Conservation (phyloP, 2,113 vertebrate species). For the Potamarius usumacintae region DNA sequence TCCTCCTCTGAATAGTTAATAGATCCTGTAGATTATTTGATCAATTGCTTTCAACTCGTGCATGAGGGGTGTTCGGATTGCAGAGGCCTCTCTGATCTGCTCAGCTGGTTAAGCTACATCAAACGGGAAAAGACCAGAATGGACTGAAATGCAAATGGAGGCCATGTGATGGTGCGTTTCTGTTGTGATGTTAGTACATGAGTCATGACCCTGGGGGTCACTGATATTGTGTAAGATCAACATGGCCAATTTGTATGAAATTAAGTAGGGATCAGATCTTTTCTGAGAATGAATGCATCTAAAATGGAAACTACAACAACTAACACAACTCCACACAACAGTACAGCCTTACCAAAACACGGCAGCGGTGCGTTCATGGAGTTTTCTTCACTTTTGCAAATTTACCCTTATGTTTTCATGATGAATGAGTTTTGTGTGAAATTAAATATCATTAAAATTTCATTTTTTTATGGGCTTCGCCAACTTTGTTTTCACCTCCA, state of each 20-base stretch:
- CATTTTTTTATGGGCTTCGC: no score
- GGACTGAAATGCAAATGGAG: slow-evolving; percentile 31
- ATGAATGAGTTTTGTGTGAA: no score
- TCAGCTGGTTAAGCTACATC: slow-evolving; percentile 41
- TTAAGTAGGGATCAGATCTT: not conserved
- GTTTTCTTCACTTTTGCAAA: not conserved
- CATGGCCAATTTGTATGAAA: not conserved
- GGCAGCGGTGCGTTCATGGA: not conserved
- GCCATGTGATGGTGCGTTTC: not conserved
- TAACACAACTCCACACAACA: not conserved
- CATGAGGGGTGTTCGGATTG: slow-evolving; percentile 7
- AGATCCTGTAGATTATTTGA: slow-evolving; percentile 41
- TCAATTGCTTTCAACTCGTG: slow-evolving; percentile 42
- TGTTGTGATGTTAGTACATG: not conserved
- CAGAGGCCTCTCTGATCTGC: slow-evolving; percentile 44
- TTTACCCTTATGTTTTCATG: not conserved
- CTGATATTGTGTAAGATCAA: not conserved
- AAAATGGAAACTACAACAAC: not conserved
- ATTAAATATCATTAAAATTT: no score
- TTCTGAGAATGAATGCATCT: not conserved
- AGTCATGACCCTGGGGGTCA: not conserved
- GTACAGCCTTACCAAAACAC: not conserved
- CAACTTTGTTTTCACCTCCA: no score
- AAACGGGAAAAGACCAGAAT: slow-evolving; percentile 16
- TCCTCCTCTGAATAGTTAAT: slow-evolving; percentile 45